phyloP scores from a whole-genome alignment of 2,113 vertebrate genomes.

The Acrocephalus kingi region DNA sequence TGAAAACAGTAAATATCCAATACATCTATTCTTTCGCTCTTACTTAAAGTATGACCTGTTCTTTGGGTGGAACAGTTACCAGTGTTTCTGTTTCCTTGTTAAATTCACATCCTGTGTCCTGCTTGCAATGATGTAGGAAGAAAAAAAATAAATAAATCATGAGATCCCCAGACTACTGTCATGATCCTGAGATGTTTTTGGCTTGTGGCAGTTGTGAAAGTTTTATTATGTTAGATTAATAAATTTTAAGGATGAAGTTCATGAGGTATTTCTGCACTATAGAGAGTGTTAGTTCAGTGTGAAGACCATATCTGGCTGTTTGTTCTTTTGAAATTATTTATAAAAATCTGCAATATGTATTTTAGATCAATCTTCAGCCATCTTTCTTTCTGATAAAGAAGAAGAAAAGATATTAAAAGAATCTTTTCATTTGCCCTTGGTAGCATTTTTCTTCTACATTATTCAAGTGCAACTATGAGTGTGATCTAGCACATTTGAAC shows the following conservation, averaged over 20 bases:
- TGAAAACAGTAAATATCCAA: fast-evolving
- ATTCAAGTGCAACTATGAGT: neutral
- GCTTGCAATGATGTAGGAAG: neutral
- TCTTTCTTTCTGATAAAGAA: neutral
- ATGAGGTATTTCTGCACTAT: neutral
- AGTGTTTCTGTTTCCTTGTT: neutral
- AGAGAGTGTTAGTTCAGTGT: neutral
- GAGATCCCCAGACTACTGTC: neutral
- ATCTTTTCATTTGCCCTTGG: neutral
- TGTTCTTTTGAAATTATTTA: neutral
- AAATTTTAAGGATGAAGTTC: neutral
- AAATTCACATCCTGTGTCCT: neutral
- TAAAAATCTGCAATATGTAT: fast-evolving
- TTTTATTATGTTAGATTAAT: neutral
- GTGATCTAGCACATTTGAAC: neutral
- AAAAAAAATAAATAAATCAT: neutral
- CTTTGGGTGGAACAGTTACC: neutral
- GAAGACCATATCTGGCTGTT: neutral
- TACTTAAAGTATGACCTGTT: neutral
- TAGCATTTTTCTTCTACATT: neutral
- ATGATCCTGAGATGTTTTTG: neutral
- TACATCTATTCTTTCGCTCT: neutral
- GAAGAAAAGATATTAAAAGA: neutral
- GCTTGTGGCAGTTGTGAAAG: neutral
- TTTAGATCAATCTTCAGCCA: neutral